Evolutionary conservation across 2,113 vertebrate species (phyloP).

Genomic region (Oriolus oriolus): DNA sequence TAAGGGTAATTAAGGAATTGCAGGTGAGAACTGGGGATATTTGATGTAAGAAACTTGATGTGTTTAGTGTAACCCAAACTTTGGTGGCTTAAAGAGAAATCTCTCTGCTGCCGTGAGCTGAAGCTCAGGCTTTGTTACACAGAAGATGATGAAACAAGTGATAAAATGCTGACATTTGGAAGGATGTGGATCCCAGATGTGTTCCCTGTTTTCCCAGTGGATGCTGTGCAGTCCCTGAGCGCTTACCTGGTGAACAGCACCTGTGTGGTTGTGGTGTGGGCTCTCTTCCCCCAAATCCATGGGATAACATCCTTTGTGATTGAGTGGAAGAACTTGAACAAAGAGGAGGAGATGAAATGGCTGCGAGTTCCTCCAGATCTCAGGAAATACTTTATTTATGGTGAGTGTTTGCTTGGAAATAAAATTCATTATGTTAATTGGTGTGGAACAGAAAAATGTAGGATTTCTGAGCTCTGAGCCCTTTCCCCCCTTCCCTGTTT

Average conservation of each 20-base stretch:
- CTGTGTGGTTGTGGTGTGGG: conserved; percentile 84
- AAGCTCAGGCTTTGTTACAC: neutral
- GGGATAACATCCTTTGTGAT: conserved; percentile 78
- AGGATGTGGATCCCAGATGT: neutral
- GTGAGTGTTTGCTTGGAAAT: conserved; percentile 52
- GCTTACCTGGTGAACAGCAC: conserved; percentile 80
- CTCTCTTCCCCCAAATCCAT: conserved; percentile 53
- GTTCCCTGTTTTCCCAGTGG: conserved; percentile 68
- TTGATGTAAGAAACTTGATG: neutral
- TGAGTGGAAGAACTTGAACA: conserved; percentile 81
- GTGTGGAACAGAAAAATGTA: neutral
- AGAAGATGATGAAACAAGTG: neutral
- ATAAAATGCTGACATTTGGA: neutral
- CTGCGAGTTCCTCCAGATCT: conserved; percentile 69
- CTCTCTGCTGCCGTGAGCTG: neutral
- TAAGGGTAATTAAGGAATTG: neutral
- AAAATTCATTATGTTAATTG: fast-evolving
- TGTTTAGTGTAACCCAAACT: neutral
- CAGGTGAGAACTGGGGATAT: neutral
- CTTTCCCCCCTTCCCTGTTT: neutral
- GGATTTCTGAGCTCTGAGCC: neutral
- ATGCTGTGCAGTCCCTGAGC: conserved; percentile 69
- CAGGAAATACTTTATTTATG: conserved; percentile 74
- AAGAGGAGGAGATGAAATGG: conserved; percentile 76
- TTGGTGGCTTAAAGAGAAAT: neutral